Percentiles rank a stretch among this genome's conserved stretches.
Evolutionary conservation across 2,888 invertebrate genomes (phyloP).

Genomic region (Teinopalpus imperialis): DNA sequence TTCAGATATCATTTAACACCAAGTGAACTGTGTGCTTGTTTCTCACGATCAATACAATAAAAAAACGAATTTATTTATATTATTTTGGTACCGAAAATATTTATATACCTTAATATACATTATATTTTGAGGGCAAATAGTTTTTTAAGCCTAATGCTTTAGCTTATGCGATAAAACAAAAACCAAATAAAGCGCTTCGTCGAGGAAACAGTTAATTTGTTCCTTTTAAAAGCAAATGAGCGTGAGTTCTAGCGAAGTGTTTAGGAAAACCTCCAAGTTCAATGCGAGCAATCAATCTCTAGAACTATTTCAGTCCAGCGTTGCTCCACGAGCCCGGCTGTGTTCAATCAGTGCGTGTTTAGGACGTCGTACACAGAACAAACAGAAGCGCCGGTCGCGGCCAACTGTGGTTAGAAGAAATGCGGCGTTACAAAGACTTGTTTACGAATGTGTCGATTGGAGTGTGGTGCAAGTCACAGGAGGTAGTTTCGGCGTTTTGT

Average conservation of each 20-base stretch:
- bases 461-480: slow-evolving; percentile 32
- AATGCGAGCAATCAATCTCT: slow-evolving; percentile 21
- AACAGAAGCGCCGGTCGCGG: slow-evolving; percentile 43
- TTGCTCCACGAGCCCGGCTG: slow-evolving; percentile 38
- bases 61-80: too few relatives aligned
- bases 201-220: slow-evolving; percentile 13
- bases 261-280: slow-evolving; percentile 19
- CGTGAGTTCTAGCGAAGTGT: slow-evolving; percentile 13
- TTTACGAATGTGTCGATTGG: slow-evolving; percentile 46
- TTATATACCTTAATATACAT: too few relatives aligned
- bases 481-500: not conserved
- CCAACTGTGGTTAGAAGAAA: slow-evolving; percentile 57
- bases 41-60: too few relatives aligned
- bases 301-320: slow-evolving; percentile 15
- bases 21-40: too few relatives aligned
- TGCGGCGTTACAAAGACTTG: slow-evolving; percentile 37
- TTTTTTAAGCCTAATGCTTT: too few relatives aligned
- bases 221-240: slow-evolving; percentile 18
- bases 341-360: slow-evolving; percentile 40
- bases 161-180: too few relatives aligned
- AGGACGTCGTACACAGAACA: slow-evolving; percentile 43
- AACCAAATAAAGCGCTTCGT: too few relatives aligned
- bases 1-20: too few relatives aligned
- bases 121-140: too few relatives aligned
- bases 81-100: too few relatives aligned